phyloP scores from a whole-genome alignment of 2,797 vertebrate species.

The Sebastes kiyomatsui region DNA sequence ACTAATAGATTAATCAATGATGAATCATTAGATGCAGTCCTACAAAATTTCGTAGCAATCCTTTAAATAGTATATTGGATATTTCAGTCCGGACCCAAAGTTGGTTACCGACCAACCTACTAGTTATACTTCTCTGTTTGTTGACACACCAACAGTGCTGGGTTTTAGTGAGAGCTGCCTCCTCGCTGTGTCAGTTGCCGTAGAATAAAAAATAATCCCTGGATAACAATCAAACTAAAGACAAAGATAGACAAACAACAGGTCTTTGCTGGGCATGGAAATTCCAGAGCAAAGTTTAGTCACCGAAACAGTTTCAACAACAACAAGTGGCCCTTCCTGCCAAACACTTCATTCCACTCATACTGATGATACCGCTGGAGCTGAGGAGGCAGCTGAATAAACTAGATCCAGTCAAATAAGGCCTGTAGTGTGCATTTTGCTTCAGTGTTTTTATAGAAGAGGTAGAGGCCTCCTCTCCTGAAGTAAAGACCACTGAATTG shows the following conservation, averaged over 20 bases:
- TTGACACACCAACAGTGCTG: too few relatives aligned
- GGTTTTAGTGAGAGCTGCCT: too few relatives aligned
- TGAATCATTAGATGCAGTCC: too few relatives aligned
- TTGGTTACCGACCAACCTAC: too few relatives aligned
- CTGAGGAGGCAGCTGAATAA: not conserved
- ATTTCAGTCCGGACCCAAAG: too few relatives aligned
- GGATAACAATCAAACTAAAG: not conserved
- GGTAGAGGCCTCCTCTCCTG: not conserved
- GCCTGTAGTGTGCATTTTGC: not conserved
- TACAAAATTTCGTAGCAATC: rapidly evolving
- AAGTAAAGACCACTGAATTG: too few relatives aligned
- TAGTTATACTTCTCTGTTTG: too few relatives aligned
- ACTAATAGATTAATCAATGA: too few relatives aligned
- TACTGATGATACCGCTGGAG: not conserved
- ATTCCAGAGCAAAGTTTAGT: not conserved
- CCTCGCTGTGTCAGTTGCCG: not conserved
- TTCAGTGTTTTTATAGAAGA: not conserved
- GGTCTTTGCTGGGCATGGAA: not conserved
- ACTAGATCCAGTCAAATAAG: not conserved
- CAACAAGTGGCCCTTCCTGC: not conserved
- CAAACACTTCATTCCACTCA: not conserved
- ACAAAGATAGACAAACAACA: not conserved
- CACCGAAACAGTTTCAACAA: not conserved
- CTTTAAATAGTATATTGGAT: too few relatives aligned
- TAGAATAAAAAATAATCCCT: not conserved